Percentiles rank a stretch among this genome's conserved stretches.
These are phyloP conservation scores for Egretta garzetta DNA, from an alignment of 2,113 vertebrate species.

Conservation along the genomic window DNA sequence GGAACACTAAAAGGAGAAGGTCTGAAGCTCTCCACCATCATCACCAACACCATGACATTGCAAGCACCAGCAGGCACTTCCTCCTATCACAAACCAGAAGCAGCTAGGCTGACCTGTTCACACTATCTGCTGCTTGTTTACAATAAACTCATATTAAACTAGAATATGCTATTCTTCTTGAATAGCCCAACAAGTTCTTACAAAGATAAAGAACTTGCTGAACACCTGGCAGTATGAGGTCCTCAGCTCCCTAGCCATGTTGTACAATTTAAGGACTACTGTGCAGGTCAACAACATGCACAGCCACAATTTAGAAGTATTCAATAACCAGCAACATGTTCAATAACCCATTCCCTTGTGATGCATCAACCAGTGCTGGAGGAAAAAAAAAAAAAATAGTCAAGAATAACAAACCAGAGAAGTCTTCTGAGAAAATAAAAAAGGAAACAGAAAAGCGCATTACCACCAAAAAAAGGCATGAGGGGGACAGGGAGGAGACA, in stretches of 20 bases:
- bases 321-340: background rate
- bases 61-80: background rate
- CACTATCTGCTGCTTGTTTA: background rate
- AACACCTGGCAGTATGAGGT: background rate
- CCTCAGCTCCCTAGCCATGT: background rate
- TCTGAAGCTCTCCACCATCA: background rate
- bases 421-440: background rate
- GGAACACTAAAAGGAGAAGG: background rate
- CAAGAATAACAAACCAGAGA: background rate
- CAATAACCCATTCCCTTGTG: background rate
- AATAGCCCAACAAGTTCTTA: background rate
- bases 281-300: background rate
- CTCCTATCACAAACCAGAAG: background rate
- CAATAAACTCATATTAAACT: background rate
- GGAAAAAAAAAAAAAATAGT: background rate
- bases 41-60: background rate
- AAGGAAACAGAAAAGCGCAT: background rate
- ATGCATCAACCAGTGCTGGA: background rate
- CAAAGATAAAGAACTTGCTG: background rate
- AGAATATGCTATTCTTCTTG: background rate
- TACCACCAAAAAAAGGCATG: background rate
- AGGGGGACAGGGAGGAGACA: no score
- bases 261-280: background rate
- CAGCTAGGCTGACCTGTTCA: background rate
- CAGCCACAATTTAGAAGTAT: background rate